phyloP scores from a whole-genome alignment of 2,888 invertebrate genomes.

The Bombyx huttoni region DNA sequence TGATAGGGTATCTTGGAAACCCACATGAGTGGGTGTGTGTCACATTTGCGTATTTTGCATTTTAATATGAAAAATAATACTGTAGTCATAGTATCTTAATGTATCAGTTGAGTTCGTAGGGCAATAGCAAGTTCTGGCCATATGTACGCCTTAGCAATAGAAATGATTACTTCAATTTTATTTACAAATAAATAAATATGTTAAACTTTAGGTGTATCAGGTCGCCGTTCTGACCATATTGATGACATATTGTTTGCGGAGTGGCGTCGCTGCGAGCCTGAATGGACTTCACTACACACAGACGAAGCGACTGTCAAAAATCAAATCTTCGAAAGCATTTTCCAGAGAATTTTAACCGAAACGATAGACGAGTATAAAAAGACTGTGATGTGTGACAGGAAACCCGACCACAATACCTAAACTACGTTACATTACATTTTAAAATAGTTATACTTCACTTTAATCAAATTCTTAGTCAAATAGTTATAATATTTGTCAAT shows the following conservation, averaged over 20 bases:
- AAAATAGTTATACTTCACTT: neutral
- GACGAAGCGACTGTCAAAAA: conserved; percentile 55
- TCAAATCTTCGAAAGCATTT: conserved; percentile 56
- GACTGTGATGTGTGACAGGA: conserved; percentile 6
- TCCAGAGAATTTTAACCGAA: conserved; percentile 50
- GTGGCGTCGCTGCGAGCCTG: conserved; percentile 59
- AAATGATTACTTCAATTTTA: too few species aligned
- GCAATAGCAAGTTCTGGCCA: too few species aligned
- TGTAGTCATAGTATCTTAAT: too few species aligned
- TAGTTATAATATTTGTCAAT: neutral
- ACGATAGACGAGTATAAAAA: conserved; percentile 55
- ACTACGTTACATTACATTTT: neutral
- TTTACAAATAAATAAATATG: conserved; percentile 8
- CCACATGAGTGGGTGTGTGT: too few species aligned
- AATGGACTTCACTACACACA: conserved; percentile 51
- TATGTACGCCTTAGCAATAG: too few species aligned
- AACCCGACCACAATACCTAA: neutral
- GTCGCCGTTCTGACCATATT: conserved; percentile 53
- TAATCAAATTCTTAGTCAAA: neutral
- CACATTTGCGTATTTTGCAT: too few species aligned
- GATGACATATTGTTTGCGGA: conserved; percentile 58
- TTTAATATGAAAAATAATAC: too few species aligned
- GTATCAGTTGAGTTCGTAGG: too few species aligned
- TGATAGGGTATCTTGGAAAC: too few species aligned
- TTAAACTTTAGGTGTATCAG: conserved; percentile 31